These are phyloP conservation scores for Laticauda laticaudata DNA, from an alignment of 2,113 vertebrate species.

Conservation along the genomic window DNA sequence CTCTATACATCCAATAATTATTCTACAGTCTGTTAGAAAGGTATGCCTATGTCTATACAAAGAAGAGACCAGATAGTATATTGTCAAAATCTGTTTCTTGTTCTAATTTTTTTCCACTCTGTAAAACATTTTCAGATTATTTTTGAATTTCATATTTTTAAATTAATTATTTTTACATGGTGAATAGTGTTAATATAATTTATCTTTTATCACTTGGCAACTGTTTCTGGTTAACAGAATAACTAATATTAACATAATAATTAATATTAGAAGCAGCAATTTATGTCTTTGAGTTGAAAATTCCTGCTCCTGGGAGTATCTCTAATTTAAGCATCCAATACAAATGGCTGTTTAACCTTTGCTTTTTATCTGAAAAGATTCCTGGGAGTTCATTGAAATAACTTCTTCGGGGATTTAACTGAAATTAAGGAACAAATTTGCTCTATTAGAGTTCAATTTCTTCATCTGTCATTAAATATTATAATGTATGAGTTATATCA, in stretches of 20 bases:
- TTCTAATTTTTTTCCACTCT: background rate
- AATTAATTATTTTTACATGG: background rate
- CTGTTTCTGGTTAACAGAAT: background rate
- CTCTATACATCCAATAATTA: constrained; percentile 4
- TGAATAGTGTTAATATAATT: background rate
- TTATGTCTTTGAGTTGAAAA: background rate
- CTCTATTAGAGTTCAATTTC: background rate
- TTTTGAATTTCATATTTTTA: background rate
- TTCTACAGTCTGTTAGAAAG: constrained; percentile 27
- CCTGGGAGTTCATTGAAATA: background rate
- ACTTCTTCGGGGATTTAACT: background rate
- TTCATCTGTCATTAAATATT: background rate
- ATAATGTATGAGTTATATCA: background rate
- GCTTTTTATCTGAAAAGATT: background rate
- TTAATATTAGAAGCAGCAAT: background rate
- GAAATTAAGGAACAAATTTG: background rate
- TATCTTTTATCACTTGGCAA: background rate
- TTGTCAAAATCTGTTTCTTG: background rate
- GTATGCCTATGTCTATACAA: background rate
- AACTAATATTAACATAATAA: background rate
- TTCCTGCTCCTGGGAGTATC: background rate
- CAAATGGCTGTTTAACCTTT: background rate
- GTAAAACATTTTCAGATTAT: background rate
- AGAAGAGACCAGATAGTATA: background rate
- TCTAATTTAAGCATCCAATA: background rate